Base-by-base conservation (phyloP, 2,888 invertebrate species). In the Ceramica pisi region DNA sequence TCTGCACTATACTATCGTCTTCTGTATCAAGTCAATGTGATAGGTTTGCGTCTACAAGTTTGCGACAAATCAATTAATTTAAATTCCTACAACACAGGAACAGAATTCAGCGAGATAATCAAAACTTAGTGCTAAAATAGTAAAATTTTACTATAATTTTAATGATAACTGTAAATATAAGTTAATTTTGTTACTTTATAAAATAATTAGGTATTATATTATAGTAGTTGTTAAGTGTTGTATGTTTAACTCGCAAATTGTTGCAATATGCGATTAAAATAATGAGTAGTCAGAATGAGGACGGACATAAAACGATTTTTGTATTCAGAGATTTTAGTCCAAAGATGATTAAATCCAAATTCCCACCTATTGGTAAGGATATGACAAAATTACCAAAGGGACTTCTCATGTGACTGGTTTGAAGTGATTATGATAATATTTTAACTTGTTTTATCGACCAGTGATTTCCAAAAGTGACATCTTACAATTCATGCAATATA, bases 121-220 rank as follows among this genome's bases (percentile, higher is more conserved):
- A 89, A 89, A 89, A 77, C 88, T 89, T 91, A 92, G 92, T 92
- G 90, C 92, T 92, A 94, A 93, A 94, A 92, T 95, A 95, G 94
- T 92, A 92, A 95, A 95, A 93, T 94, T 94, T 93, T 94, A 93
- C 94, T 95, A 94, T 95, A 92, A 92, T 92, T 93, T 94, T 94
- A 93, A 94, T 90, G 90, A 92, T 94, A 92, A 95, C 90, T 96
- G 96, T 96, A 96, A 95, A 96, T 96, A 96, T 96, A 95, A 95
- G 95, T 95, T 96, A 96, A 96, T 95, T 95, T 95, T 95, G 95
- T 96, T 96, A 95, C 94, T 94, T 95, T 95, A 93, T 94, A 94
- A 94, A 91, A 91, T 94, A 95, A 94, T 94, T 95, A 95, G 95
- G 94, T 95, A 95, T 94, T 95, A 95, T 95, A 94, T 92, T 95